Evolutionary conservation across 1,140 invertebrate species (phyloP).

Genomic region (Pseudomyrmex gracilis): DNA sequence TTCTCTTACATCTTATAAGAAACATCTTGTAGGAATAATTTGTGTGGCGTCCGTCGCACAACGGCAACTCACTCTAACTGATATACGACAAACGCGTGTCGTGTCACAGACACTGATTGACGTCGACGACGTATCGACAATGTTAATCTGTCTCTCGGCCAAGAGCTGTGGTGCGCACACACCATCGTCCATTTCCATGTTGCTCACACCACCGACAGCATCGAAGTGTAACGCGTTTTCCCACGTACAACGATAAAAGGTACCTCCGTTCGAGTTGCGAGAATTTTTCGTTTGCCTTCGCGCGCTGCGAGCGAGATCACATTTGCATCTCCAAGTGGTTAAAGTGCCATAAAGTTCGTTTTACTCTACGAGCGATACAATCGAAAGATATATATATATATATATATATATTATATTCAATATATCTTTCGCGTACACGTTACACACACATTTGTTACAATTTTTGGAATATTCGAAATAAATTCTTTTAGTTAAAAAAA

Average conservation of each 20-base stretch:
- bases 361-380: too few species aligned
- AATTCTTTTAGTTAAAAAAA: too few species aligned
- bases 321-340: neutral
- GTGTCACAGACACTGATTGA: conserved; percentile 41
- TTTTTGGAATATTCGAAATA: too few species aligned
- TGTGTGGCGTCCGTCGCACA: neutral
- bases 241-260: conserved; percentile 1
- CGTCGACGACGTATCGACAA: conserved; percentile 50
- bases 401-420: too few species aligned
- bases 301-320: neutral
- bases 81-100: conserved; percentile 49
- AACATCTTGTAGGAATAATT: neutral
- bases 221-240: conserved; percentile 21
- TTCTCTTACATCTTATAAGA: conserved; percentile 5
- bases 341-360: neutral
- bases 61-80: conserved; percentile 15
- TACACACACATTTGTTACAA: too few species aligned
- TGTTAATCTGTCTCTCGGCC: conserved; percentile 53
- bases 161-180: conserved; percentile 11
- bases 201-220: neutral
- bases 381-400: too few species aligned
- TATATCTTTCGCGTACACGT: too few species aligned
- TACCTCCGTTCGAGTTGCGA: neutral
- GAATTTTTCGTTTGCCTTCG: conserved; percentile 1
- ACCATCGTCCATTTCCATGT: conserved; percentile 10